Base-by-base conservation (phyloP, 2,797 vertebrate genomes). In the Fringilla coelebs region DNA sequence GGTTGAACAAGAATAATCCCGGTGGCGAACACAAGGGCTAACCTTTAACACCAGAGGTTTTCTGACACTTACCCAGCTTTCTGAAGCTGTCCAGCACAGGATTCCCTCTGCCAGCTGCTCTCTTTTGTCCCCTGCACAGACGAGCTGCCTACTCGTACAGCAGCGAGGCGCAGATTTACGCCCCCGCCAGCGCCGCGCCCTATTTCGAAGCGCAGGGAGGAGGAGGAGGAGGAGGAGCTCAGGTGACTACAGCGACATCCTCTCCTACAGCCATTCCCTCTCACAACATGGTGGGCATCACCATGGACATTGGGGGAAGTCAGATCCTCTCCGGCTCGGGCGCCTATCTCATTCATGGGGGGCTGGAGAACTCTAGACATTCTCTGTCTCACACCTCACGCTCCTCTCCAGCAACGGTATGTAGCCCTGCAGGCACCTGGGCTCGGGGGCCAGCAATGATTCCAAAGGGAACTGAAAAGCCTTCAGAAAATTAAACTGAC, bases 361-460 rank as follows among this genome's bases (percentile, higher is more conserved):
- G 98, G 72, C 98, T 99, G 98, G 99, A 99, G 85, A 97, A 98
- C 74, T 97, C 98, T 93, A 98, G 99, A 86, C 99, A 99, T 97
- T 98, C 98, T 93, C 98, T 99, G 96, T 99, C 99, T 5, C 99
- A 99, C 97, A 98, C 99, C 10, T 99, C 99, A 21, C 99, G 99
- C 83, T 99, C 99, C 68, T 99, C 99, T 41, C 99, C 99, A 12
- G 99, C 99, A 88, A 99, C 99, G 99, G 99, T 99, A 98, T 73
- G 98, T 98, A 80, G 90, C 80, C 72, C 89, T 84, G 81, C 66
- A 82, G 93, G 58, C 66, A 41, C 13, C 6, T 14, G 65, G 36
- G 76, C 92, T 78, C 41, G 8, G 71, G 93, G 93, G 94, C 93
- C 88, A 72, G 92, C 38, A 93, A 57, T 55, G 77, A 46, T 74